These are phyloP conservation scores for Polydesmus complanatus DNA, from an alignment of 2,888 invertebrate species.

Conservation along the genomic window DNA sequence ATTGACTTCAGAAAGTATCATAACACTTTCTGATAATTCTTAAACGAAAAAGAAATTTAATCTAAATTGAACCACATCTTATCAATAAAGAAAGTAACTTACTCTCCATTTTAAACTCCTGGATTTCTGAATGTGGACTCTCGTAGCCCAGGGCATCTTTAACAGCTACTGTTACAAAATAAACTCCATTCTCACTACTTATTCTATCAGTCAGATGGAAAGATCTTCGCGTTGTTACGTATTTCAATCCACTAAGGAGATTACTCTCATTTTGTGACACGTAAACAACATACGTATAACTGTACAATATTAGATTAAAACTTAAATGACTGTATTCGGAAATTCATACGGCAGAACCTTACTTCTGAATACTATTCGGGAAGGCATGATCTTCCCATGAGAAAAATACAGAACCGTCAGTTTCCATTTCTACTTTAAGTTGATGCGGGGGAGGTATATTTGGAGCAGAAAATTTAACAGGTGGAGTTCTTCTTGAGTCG, in stretches of 20 bases:
- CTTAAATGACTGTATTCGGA: too few species aligned
- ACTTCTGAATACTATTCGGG: slow-evolving; percentile 22
- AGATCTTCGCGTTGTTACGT: slow-evolving; percentile 17
- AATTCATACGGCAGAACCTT: neutral
- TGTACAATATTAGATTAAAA: slow-evolving; percentile 23
- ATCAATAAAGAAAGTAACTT: slow-evolving; percentile 10
- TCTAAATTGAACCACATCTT: neutral
- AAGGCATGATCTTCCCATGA: slow-evolving; percentile 44
- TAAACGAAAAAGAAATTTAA: neutral
- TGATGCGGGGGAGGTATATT: slow-evolving; percentile 48
- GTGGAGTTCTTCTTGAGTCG: slow-evolving; percentile 37
- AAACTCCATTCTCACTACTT: slow-evolving; percentile 22
- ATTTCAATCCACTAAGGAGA: slow-evolving; percentile 17
- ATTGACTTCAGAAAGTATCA: slow-evolving; percentile 24
- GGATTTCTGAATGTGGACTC: slow-evolving; percentile 25
- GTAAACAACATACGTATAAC: slow-evolving; percentile 49
- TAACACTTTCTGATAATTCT: slow-evolving; percentile 1
- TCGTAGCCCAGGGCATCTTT: slow-evolving; percentile 27
- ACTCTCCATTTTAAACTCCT: slow-evolving; percentile 22
- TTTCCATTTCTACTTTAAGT: slow-evolving; percentile 44
- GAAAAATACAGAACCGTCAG: slow-evolving; percentile 48
- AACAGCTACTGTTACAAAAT: slow-evolving; percentile 27
- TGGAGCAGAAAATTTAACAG: slow-evolving; percentile 41
- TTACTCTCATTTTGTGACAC: slow-evolving; percentile 40
- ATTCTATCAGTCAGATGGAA: slow-evolving; percentile 20